Conservation (phyloP, 2,888 invertebrate genomes). For the Criorhina ranunculi region DNA sequence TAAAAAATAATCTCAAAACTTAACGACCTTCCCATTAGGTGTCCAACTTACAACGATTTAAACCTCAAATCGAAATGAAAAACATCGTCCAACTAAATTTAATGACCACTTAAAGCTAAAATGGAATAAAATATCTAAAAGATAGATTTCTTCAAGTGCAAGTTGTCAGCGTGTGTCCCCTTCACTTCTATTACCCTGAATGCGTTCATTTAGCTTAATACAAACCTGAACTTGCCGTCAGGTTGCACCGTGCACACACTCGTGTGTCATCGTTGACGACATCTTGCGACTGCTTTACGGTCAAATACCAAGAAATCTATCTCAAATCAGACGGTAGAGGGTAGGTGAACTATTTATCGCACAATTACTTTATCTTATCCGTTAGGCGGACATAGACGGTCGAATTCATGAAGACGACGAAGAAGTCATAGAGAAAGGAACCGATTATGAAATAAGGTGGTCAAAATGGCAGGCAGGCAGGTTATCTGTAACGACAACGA, state of each 20-base stretch:
- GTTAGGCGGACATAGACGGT: slow-evolving; percentile 38
- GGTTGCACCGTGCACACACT: too few relatives aligned
- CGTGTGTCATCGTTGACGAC: slow-evolving; percentile 17
- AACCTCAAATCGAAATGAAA: not conserved
- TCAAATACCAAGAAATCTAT: slow-evolving; percentile 14
- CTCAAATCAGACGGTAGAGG: slow-evolving; percentile 8
- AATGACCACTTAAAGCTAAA: slow-evolving; percentile 41
- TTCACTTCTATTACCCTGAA: slow-evolving; percentile 8
- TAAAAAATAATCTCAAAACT: slow-evolving; percentile 12
- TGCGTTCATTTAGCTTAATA: slow-evolving; percentile 4
- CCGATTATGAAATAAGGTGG: slow-evolving; percentile 68
- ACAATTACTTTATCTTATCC: slow-evolving; percentile 62
- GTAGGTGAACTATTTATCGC: slow-evolving; percentile 56
- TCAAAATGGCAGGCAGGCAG: slow-evolving; percentile 57
- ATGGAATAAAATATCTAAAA: slow-evolving; percentile 13
- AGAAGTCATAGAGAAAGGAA: slow-evolving; percentile 32
- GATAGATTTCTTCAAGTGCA: not conserved
- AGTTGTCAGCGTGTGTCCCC: not conserved
- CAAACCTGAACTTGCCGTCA: slow-evolving; percentile 12
- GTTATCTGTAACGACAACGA: slow-evolving; percentile 39
- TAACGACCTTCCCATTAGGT: slow-evolving; percentile 30
- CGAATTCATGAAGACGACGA: not conserved
- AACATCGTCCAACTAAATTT: slow-evolving; percentile 20
- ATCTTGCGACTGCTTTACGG: slow-evolving; percentile 20
- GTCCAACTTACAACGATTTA: slow-evolving; percentile 20